Evolutionary conservation across 2,797 vertebrate species (phyloP).

Genomic region (Sebastiscus tertius): DNA sequence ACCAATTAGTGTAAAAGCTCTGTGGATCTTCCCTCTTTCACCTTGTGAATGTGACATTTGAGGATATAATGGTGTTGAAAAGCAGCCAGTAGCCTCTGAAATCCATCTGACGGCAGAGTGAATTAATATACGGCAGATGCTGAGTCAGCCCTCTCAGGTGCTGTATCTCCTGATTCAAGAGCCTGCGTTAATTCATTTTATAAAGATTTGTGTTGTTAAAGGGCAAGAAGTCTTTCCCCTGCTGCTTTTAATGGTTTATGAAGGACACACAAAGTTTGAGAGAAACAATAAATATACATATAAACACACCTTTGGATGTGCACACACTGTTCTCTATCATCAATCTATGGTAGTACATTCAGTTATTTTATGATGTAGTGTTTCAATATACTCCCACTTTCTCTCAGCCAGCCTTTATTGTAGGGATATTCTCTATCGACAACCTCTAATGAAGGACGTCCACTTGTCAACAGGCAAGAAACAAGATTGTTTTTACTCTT

Average conservation of each 20-base stretch:
- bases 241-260: background rate
- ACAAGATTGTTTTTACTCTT: background rate
- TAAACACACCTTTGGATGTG: background rate
- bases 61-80: conserved; percentile 59
- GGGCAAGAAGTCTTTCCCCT: background rate
- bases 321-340: background rate
- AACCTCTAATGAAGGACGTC: background rate
- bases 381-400: background rate
- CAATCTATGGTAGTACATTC: background rate
- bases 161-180: conserved; percentile 11
- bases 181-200: background rate
- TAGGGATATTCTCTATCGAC: conserved; percentile 21
- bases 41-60: conserved; percentile 68
- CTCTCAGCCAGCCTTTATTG: background rate
- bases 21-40: conserved; percentile 55
- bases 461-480: background rate
- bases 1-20: conserved; percentile 81
- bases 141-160: conserved; percentile 44
- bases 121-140: conserved; percentile 31
- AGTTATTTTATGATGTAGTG: background rate
- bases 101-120: conserved; percentile 21
- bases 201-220: background rate
- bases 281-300: background rate
- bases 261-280: background rate
- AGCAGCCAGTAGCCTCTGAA: conserved; percentile 62